A percentile compares a stretch with the other conserved stretches of the same genome.
Evolutionary conservation across 1,140 invertebrate genomes (phyloP).

Genomic region (Drosophila kurseongensis): DNA sequence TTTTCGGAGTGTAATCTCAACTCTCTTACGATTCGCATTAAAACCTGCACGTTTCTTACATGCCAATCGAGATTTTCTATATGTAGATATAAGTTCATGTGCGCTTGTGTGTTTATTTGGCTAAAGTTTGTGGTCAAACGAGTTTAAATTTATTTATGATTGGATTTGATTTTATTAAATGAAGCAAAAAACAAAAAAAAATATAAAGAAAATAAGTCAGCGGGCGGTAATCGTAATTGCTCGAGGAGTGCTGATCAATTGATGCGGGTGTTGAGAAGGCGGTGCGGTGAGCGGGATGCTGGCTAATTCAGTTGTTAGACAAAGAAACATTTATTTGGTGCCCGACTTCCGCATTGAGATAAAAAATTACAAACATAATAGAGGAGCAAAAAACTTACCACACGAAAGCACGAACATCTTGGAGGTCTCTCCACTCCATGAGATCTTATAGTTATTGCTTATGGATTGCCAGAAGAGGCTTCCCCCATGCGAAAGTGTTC

Average conservation of each 20-base stretch:
- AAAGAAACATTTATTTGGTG: constrained; percentile 54
- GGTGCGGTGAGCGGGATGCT: constrained; percentile 7
- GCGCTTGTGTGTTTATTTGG: constrained; percentile 28
- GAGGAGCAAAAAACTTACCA: constrained; percentile 27
- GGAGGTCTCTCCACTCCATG: constrained; percentile 29
- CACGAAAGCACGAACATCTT: constrained; percentile 51
- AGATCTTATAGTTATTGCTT: constrained; percentile 12
- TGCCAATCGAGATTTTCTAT: constrained; percentile 68
- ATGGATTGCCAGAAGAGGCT: constrained; percentile 9
- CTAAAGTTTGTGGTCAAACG: constrained; percentile 74
- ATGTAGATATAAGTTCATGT: constrained; percentile 58
- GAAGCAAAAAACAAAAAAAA: constrained; percentile 47
- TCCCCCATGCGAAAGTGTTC: constrained; percentile 31
- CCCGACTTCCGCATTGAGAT: constrained; percentile 66
- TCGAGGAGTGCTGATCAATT: constrained; percentile 52
- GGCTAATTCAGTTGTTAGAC: constrained; percentile 79
- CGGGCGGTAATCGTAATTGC: constrained; percentile 76
- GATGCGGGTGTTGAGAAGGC: constrained; percentile 30
- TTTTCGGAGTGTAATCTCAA: constrained; percentile 1
- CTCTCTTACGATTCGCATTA: constrained; percentile 60
- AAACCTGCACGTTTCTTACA: constrained; percentile 75
- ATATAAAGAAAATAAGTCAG: constrained; percentile 39
- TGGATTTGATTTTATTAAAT: constrained; percentile 82
- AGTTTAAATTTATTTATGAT: constrained; percentile 82
- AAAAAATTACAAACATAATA: constrained; percentile 7